Percentiles rank a stretch among this genome's conserved stretches.
These are phyloP conservation scores for Agonopterix subpropinquella DNA, from an alignment of 2,888 invertebrate species.

Conservation along the genomic window DNA sequence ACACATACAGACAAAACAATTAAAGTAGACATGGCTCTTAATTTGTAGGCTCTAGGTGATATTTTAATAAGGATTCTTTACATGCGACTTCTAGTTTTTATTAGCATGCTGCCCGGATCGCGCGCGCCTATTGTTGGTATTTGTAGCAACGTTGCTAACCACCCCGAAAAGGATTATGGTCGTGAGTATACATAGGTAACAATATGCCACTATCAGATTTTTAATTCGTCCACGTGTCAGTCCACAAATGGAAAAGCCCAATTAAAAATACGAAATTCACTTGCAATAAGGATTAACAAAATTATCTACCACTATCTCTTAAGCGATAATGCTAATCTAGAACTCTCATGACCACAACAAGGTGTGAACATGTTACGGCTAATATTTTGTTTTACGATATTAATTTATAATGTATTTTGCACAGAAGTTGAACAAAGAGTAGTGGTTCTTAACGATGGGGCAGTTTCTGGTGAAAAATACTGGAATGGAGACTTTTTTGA, in stretches of 20 bases:
- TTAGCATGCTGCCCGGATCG: no score
- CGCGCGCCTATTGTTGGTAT: no score
- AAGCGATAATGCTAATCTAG: conserved; percentile 2
- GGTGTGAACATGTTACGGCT: conserved; percentile 33
- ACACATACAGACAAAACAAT: no score
- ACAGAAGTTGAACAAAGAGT: conserved; percentile 24
- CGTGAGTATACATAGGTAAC: no score
- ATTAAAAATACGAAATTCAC: not conserved
- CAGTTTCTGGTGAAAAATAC: conserved; percentile 46
- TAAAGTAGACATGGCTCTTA: no score
- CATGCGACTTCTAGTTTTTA: no score
- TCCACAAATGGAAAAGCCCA: not conserved
- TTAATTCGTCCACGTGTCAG: conserved; percentile 5
- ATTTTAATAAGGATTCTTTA: no score
- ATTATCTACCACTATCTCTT: conserved; percentile 1
- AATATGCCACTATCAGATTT: not conserved
- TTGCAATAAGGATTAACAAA: not conserved
- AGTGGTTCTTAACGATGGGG: conserved; percentile 44
- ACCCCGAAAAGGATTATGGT: no score
- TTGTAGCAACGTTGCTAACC: no score
- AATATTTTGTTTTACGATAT: conserved; percentile 24
- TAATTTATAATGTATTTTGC: conserved; percentile 20
- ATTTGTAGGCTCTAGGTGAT: no score
- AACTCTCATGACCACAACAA: conserved; percentile 9
- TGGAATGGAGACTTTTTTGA: conserved; percentile 64